Conservation (phyloP, 2,113 vertebrate genomes). For the Bambusicola thoracicus region DNA sequence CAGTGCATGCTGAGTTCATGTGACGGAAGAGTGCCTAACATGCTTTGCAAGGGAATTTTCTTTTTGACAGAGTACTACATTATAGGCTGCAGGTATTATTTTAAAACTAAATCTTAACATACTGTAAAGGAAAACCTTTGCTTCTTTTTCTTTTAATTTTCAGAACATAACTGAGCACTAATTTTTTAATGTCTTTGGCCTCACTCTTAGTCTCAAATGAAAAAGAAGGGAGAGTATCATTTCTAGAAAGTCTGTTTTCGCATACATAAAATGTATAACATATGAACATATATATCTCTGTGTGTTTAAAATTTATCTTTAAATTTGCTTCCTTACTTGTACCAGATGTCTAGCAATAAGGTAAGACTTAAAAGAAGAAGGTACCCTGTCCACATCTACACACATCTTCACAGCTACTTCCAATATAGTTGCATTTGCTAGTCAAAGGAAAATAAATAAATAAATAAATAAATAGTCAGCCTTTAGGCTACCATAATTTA, state of each 20-base stretch:
- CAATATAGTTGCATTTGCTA: not conserved
- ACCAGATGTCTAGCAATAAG: not conserved
- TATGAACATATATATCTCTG: not conserved
- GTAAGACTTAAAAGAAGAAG: not conserved
- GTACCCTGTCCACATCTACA: not conserved
- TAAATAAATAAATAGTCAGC: too few species aligned
- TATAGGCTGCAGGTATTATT: not conserved
- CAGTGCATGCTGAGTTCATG: not conserved
- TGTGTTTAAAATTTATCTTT: not conserved
- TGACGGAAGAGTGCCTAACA: not conserved
- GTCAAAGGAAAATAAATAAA: not conserved
- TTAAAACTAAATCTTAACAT: slow-evolving; percentile 16
- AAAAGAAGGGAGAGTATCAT: not conserved
- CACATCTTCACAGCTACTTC: not conserved
- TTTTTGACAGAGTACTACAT: slow-evolving; percentile 2
- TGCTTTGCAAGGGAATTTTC: not conserved
- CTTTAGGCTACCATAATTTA: not conserved
- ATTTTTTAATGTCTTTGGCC: not conserved
- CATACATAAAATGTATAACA: not conserved
- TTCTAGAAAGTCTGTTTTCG: not conserved
- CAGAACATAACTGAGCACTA: not conserved
- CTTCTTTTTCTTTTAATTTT: not conserved
- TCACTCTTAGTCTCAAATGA: not conserved
- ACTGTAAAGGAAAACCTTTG: not conserved
- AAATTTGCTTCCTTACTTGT: rapidly evolving